Conservation (phyloP, 2,113 vertebrate species). For the Callithrix jacchus region DNA sequence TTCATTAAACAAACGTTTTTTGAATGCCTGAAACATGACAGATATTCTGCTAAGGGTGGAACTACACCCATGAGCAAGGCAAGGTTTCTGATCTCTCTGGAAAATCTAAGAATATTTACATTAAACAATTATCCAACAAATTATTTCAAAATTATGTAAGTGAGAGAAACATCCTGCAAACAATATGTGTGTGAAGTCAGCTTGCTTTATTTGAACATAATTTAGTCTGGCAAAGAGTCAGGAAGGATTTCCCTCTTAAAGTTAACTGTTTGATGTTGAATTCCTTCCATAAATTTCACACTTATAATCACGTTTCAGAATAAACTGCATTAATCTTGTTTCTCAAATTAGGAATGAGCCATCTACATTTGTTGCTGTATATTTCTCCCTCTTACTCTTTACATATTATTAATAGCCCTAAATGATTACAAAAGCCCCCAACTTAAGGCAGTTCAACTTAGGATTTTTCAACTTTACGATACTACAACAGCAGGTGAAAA, state of each 20-base stretch:
- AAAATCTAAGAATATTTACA: not conserved
- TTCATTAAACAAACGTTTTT: not conserved
- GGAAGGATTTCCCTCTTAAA: not conserved
- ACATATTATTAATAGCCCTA: not conserved
- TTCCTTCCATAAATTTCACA: slow-evolving; percentile 22
- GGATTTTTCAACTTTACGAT: not conserved
- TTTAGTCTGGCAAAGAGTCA: not conserved
- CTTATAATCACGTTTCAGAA: not conserved
- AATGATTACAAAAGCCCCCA: not conserved
- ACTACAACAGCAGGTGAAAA: not conserved
- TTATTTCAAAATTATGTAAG: not conserved
- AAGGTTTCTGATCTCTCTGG: not conserved
- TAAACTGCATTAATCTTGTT: not conserved
- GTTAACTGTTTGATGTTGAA: not conserved
- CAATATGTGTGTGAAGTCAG: not conserved
- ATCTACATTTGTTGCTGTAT: not conserved
- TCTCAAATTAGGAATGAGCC: not conserved
- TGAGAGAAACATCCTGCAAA: not conserved
- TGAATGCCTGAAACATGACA: not conserved
- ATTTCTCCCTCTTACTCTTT: not conserved
- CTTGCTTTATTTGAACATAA: not conserved
- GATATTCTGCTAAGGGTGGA: not conserved
- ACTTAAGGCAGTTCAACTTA: not conserved
- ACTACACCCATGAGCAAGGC: not conserved
- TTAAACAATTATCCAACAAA: not conserved